These are phyloP conservation scores for Cyprinodon tularosa DNA, from an alignment of 2,113 vertebrate genomes.

Conservation along the genomic window DNA sequence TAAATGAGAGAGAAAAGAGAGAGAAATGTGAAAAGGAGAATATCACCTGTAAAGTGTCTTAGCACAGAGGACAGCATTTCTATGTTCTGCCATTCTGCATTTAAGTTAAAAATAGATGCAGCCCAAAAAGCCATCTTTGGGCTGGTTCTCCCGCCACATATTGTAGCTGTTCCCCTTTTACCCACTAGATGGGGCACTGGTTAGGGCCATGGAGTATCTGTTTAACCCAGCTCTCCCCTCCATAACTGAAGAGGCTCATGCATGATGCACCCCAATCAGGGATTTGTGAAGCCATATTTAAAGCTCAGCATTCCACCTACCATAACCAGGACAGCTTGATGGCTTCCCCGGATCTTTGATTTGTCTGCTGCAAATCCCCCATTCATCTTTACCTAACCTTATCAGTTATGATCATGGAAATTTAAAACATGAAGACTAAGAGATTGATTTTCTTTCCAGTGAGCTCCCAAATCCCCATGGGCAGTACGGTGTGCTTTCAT, in stretches of 20 bases:
- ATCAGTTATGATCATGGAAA: constrained; percentile 39
- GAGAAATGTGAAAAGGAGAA: background rate
- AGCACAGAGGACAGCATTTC: background rate
- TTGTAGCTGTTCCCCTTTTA: constrained; percentile 37
- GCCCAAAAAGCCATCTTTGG: constrained; percentile 7
- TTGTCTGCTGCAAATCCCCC: constrained; percentile 25
- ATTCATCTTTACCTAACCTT: constrained; percentile 38
- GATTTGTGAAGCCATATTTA: constrained; percentile 36
- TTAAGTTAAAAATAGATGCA: background rate
- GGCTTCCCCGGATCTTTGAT: constrained; percentile 5
- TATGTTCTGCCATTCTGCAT: background rate
- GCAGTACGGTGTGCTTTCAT: constrained; percentile 34
- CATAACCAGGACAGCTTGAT: constrained; percentile 39
- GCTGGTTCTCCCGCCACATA: background rate
- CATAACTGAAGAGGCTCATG: background rate
- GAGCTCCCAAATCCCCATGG: constrained; percentile 31
- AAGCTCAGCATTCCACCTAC: constrained; percentile 30
- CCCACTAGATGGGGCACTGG: constrained; percentile 68
- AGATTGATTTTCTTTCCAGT: constrained; percentile 20
- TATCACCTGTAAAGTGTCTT: background rate
- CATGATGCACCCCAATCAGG: background rate
- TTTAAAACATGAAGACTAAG: constrained; percentile 28
- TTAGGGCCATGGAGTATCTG: constrained; percentile 20
- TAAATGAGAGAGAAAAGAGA: no score
- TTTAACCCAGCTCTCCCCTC: constrained; percentile 6